Conservation (phyloP, 2,113 vertebrate species). For the Vulpes lagopus region DNA sequence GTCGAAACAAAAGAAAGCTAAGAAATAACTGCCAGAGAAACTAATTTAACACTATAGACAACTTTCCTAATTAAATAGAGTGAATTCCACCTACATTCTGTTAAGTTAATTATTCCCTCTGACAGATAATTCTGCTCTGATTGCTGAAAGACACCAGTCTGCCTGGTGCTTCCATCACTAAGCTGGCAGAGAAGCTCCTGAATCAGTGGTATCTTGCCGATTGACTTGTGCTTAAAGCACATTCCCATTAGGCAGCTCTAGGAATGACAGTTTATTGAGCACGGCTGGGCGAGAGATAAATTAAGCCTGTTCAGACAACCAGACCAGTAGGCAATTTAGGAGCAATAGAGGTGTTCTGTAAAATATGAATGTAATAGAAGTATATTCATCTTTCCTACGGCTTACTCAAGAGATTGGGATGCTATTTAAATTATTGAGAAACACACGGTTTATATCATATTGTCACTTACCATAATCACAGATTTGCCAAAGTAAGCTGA, state of each 20-base stretch:
- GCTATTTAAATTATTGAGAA: conserved; percentile 78
- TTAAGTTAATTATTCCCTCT: conserved; percentile 41
- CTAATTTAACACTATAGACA: conserved; percentile 13
- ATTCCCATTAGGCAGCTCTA: conserved; percentile 74
- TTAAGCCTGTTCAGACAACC: conserved; percentile 70
- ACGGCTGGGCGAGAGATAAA: conserved; percentile 64
- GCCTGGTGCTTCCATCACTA: not conserved
- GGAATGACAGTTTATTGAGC: conserved; percentile 74
- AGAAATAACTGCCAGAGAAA: conserved; percentile 26
- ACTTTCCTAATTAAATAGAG: conserved; percentile 50
- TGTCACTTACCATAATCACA: conserved; percentile 75
- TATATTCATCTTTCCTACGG: conserved; percentile 64
- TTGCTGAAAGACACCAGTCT: not conserved
- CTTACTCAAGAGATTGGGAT: not conserved
- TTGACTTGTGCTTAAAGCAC: conserved; percentile 82
- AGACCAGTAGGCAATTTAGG: conserved; percentile 60
- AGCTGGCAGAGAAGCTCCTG: conserved; percentile 65
- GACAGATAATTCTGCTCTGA: conserved; percentile 34
- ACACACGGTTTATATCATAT: conserved; percentile 63
- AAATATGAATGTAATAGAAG: conserved; percentile 76
- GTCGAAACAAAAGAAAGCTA: conserved; percentile 53
- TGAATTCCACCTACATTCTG: not conserved
- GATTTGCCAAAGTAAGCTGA: conserved; percentile 71
- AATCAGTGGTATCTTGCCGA: conserved; percentile 71
- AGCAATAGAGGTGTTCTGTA: conserved; percentile 71